Evolutionary conservation across 2,797 vertebrate genomes (phyloP), one percentile per base, ranked within the genome.

Genomic region (Nyctalus aviator): DNA sequence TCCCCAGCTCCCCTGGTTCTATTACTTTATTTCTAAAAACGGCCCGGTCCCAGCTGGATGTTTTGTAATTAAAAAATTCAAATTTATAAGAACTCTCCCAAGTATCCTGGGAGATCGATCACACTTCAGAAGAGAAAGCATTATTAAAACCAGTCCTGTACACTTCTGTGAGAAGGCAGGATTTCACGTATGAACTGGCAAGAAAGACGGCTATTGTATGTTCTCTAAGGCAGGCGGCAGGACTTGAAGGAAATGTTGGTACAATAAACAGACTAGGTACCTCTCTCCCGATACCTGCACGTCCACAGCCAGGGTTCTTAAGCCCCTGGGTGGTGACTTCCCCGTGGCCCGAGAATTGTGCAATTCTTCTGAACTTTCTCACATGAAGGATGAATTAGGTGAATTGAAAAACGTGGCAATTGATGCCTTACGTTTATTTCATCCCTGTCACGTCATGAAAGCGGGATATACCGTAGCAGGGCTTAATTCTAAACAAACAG

Each of bases 161-260:
- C n/a, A 50, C 66, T 71, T 93, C 9, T 48, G 4, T 4, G 27
- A 5, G 64, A 73, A 93, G 46, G 75, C 73, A 93, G 55, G 73
- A 78, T 77, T 93, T 71, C 20, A 69, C 8, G 23, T 50, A 23
- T 23, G n/a, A 5, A 86, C 3, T 75, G 79, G 64, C 41, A 76
- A 53, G 66, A 83, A 91, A 87, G 68, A 71, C 0, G 96, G 72
- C 5, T 71, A 50, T 14, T 97, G 93, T 32, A 53, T 94, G 95
- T 84, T 86, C n/a, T 77, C 23, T 20, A 76, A 92, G 69, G 93
- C 72, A 95, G 71, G 96, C 95, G 92, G 59, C 91, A 93, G 92
- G 97, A 96, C 95, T 94, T 94, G 91, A 96, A 91, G 72, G 92
- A 92, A 95, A 84, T 90, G 95, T 81, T 84, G 85, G 93, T 69